phyloP scores from a whole-genome alignment of 2,888 invertebrate species.

The Cerastis leucographa region DNA sequence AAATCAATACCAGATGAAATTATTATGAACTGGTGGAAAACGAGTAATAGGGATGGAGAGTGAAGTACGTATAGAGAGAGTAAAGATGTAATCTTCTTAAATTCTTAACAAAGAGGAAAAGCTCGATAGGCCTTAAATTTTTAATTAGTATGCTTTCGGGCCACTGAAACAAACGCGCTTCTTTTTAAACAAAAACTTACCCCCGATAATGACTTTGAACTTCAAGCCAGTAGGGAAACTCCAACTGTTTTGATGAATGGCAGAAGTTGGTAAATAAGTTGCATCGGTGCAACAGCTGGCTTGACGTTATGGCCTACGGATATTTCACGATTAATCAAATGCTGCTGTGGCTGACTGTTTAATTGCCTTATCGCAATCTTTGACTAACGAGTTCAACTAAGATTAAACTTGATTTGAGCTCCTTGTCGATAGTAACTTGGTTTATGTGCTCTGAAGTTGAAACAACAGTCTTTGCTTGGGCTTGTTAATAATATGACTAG shows the following conservation, averaged over 20 bases:
- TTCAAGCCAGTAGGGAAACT: conserved; percentile 9
- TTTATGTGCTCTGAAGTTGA: too few species aligned
- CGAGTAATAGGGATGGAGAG: not conserved
- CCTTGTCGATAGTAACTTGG: not conserved
- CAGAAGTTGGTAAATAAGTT: conserved; percentile 51
- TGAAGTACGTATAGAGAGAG: not conserved
- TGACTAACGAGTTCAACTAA: conserved; percentile 33
- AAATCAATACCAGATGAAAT: not conserved
- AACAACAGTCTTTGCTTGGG: not conserved
- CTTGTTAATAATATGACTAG: not conserved
- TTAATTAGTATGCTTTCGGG: not conserved
- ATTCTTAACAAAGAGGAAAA: not conserved
- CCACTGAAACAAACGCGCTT: not conserved
- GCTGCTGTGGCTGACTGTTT: conserved; percentile 24
- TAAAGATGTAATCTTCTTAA: not conserved
- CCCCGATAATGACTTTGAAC: conserved; percentile 26
- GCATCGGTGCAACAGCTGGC: conserved; percentile 52
- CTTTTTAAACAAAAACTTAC: not conserved
- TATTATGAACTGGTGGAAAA: not conserved
- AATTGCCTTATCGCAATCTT: conserved; percentile 35
- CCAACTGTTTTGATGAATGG: conserved; percentile 46
- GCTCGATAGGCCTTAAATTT: not conserved
- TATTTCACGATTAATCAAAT: conserved; percentile 40
- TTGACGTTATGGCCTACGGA: not conserved
- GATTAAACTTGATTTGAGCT: conserved; percentile 13